These are phyloP conservation scores for Hoplostethus atlanticus DNA, from an alignment of 2,797 vertebrate genomes.

Conservation along the genomic window DNA sequence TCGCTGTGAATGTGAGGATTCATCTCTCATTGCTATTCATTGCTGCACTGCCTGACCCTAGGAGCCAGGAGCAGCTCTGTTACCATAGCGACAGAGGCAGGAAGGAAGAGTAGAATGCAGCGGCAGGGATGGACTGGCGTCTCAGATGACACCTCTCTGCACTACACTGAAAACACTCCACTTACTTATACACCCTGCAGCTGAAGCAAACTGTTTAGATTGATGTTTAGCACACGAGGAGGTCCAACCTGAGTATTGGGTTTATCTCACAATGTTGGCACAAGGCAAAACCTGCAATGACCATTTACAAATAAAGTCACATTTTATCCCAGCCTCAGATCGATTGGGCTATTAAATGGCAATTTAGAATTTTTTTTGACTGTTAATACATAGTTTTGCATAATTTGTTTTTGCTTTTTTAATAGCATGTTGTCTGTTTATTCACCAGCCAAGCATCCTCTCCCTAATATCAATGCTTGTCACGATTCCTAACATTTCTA, in stretches of 20 bases:
- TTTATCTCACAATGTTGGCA: neutral
- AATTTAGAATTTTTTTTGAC: too few relatives aligned
- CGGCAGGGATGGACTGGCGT: constrained; percentile 65
- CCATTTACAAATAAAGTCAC: neutral
- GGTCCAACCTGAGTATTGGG: neutral
- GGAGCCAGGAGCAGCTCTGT: constrained; percentile 75
- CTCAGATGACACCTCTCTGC: constrained; percentile 53
- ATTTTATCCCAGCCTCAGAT: neutral
- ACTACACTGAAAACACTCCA: constrained; percentile 23
- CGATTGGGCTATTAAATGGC: neutral
- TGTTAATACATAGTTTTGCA: neutral
- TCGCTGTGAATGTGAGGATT: constrained; percentile 61
- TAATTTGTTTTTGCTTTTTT: neutral
- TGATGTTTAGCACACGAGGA: neutral
- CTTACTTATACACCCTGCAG: constrained; percentile 20
- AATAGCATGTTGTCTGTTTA: too few relatives aligned
- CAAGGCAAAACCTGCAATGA: neutral
- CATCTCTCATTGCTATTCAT: constrained; percentile 72
- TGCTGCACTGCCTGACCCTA: constrained; percentile 71
- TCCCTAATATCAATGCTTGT: neutral
- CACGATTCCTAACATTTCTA: neutral
- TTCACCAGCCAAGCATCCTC: neutral
- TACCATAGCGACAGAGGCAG: constrained; percentile 80
- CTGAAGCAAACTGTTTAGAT: constrained; percentile 11
- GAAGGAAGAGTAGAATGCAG: constrained; percentile 72